A percentile compares a stretch with the other conserved stretches of the same genome.
phyloP scores from a whole-genome alignment of 2,113 vertebrate genomes.

The Uria lomvia region DNA sequence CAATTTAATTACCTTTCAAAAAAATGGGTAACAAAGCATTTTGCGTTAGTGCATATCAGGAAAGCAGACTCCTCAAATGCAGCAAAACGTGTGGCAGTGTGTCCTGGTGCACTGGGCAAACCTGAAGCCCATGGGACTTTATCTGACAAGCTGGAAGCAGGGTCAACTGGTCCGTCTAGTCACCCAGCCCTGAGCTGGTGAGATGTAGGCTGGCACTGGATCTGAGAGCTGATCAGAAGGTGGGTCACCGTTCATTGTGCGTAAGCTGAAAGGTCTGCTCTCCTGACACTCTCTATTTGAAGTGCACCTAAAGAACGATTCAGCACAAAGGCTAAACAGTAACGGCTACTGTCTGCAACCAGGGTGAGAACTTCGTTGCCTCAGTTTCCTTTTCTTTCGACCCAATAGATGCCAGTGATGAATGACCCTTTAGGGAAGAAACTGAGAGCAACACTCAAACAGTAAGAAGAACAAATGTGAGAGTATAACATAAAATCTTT shows the following conservation, averaged over 20 bases:
- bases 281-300: not conserved
- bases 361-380: not conserved
- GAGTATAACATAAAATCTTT: not conserved
- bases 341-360: not conserved
- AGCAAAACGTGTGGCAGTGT: not conserved
- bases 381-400: not conserved
- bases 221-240: not conserved
- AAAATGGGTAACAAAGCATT: not conserved
- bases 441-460: not conserved
- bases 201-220: not conserved
- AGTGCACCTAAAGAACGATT: not conserved
- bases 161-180: too few relatives aligned
- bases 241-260: fast-evolving
- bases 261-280: not conserved
- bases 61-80: not conserved
- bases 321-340: not conserved
- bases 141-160: not conserved
- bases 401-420: not conserved
- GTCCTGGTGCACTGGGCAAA: not conserved
- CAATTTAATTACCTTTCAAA: not conserved
- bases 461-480: not conserved
- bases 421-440: not conserved
- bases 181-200: fast-evolving
- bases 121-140: not conserved
- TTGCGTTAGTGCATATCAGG: not conserved